Conservation (phyloP, 1,140 invertebrate genomes). For the Drosophila rhopaloa region DNA sequence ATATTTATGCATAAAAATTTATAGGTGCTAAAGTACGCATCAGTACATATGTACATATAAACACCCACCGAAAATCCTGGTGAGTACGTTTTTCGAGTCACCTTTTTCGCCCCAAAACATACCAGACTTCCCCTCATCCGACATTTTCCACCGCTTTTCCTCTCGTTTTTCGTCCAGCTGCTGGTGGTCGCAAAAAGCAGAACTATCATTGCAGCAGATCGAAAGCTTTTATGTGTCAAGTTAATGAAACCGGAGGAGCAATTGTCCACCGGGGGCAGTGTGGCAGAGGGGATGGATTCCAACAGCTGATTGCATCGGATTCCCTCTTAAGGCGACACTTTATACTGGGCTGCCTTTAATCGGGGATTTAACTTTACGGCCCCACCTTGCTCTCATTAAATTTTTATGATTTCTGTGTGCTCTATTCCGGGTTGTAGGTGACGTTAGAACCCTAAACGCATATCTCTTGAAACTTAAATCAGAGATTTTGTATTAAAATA, state of each 20-base stretch:
- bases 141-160: neutral
- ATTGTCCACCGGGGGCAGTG: constrained; percentile 1
- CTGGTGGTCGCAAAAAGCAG: neutral
- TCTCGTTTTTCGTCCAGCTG: neutral
- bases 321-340: constrained; percentile 14
- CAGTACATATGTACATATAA: constrained; percentile 66
- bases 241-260: constrained; percentile 45
- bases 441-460: neutral
- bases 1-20: constrained; percentile 81
- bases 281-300: constrained; percentile 25
- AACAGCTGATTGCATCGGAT: constrained; percentile 58
- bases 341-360: constrained; percentile 17
- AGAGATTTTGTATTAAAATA: neutral
- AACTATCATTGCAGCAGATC: constrained; percentile 53
- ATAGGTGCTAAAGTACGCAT: constrained; percentile 77
- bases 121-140: constrained; percentile 1
- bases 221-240: constrained; percentile 52
- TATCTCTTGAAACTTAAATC: neutral
- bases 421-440: constrained; percentile 2
- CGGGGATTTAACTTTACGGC: constrained; percentile 22
- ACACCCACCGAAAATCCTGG: constrained; percentile 12
- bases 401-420: constrained; percentile 6
- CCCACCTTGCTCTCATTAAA: constrained; percentile 15
- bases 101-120: constrained; percentile 7
- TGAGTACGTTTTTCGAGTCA: constrained; percentile 11